Evolutionary conservation across 2,888 invertebrate genomes (phyloP).

Genomic region (Synanthedon andrenaeformis): DNA sequence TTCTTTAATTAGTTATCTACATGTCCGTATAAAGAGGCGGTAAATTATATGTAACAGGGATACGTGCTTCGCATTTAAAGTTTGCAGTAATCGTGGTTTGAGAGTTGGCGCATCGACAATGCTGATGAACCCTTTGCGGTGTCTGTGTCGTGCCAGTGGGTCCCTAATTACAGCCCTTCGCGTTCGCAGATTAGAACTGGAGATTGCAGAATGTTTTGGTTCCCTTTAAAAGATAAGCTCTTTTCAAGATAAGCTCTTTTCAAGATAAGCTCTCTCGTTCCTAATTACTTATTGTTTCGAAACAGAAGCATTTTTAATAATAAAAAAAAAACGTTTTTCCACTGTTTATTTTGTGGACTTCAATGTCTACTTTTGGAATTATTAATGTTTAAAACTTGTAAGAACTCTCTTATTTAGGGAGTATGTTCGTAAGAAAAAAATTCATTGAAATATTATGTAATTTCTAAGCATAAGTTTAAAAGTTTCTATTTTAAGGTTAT

Average conservation of each 20-base stretch:
- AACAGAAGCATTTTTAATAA: no score
- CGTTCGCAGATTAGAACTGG: slow-evolving; percentile 28
- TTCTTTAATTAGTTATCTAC: no score
- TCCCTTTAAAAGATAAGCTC: neutral
- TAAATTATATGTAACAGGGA: neutral
- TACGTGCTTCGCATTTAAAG: neutral
- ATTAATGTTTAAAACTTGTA: no score
- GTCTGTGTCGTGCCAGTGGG: slow-evolving; percentile 20
- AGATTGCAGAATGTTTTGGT: slow-evolving; percentile 12
- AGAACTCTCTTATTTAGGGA: no score
- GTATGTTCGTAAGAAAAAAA: no score
- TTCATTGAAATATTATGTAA: no score
- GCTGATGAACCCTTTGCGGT: slow-evolving; percentile 36
- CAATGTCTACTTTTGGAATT: no score
- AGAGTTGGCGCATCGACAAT: slow-evolving; percentile 11
- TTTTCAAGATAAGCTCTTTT: neutral
- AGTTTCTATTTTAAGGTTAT: no score
- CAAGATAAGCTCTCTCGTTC: neutral
- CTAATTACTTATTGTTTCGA: neutral
- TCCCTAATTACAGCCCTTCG: slow-evolving; percentile 39
- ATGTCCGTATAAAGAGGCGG: neutral
- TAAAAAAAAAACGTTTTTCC: no score
- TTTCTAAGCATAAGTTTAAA: no score
- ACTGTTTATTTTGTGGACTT: no score
- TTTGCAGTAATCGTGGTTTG: neutral